Conservation (phyloP, 2,113 vertebrate species). For the Hyaena hyaena region DNA sequence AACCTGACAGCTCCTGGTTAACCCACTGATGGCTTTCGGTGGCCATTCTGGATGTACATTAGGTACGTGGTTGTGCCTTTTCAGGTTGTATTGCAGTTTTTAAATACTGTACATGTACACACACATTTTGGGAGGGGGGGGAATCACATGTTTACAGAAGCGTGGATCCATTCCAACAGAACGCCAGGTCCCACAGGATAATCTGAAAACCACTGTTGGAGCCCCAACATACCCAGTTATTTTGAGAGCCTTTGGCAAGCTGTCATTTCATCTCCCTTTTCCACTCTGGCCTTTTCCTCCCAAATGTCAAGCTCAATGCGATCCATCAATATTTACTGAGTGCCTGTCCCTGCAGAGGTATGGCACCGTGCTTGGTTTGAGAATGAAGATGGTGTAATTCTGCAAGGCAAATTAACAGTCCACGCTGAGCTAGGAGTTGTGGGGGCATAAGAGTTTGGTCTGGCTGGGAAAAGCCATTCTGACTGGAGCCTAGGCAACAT, state of each 20-base stretch:
- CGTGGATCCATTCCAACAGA: not conserved
- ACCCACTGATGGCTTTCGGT: not conserved
- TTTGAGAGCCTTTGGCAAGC: constrained; percentile 58
- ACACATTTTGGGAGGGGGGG: not conserved
- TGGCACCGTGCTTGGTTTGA: not conserved
- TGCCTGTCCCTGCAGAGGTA: constrained; percentile 21
- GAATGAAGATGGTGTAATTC: constrained; percentile 52
- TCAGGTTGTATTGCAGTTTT: not conserved
- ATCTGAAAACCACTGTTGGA: constrained; percentile 24
- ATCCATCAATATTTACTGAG: constrained; percentile 73
- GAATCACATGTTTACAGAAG: constrained; percentile 32
- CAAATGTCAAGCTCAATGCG: constrained; percentile 65
- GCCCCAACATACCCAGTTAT: constrained; percentile 24
- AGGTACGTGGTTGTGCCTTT: not conserved
- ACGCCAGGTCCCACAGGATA: not conserved
- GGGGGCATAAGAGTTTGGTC: not conserved
- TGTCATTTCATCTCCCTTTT: constrained; percentile 35
- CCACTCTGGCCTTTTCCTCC: constrained; percentile 60
- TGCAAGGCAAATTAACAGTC: constrained; percentile 50
- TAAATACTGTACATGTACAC: constrained; percentile 5
- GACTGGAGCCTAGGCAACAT: not conserved
- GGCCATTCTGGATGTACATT: constrained; percentile 5
- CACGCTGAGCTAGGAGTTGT: not conserved
- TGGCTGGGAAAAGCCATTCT: not conserved
- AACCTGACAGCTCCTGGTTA: not conserved